Conservation (phyloP, 1,140 invertebrate genomes). For the Dendrolimus kikuchii region DNA sequence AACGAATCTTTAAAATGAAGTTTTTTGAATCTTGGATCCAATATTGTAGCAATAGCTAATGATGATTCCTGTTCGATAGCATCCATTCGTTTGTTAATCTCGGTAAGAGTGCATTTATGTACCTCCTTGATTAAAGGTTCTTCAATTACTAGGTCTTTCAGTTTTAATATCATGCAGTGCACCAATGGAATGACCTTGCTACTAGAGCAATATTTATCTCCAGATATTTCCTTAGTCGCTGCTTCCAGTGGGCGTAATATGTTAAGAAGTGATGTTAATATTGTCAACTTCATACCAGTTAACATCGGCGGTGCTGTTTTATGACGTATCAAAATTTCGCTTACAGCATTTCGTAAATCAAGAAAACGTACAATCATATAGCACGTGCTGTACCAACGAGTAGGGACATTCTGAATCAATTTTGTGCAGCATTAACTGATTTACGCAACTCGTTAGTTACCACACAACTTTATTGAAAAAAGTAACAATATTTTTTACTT, state of each 20-base stretch:
- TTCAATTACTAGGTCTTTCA: slow-evolving; percentile 11
- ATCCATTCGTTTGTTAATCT: slow-evolving; percentile 26
- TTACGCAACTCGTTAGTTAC: too few species aligned
- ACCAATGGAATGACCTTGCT: slow-evolving; percentile 56
- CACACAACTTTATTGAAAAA: too few species aligned
- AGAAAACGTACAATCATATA: slow-evolving; percentile 53
- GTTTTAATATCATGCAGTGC: slow-evolving; percentile 37
- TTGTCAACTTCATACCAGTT: slow-evolving; percentile 30
- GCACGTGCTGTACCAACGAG: slow-evolving; percentile 44
- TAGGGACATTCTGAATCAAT: slow-evolving; percentile 31
- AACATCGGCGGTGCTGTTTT: slow-evolving; percentile 32
- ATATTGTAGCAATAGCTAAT: slow-evolving; percentile 15
- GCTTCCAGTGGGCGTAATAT: slow-evolving; percentile 43
- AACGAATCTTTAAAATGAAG: background rate
- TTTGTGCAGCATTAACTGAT: too few species aligned
- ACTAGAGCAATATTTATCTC: slow-evolving; percentile 53
- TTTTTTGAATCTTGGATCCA: slow-evolving; percentile 20
- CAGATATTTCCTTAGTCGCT: slow-evolving; percentile 53
- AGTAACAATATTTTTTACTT: too few species aligned
- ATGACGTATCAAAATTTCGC: slow-evolving; percentile 6
- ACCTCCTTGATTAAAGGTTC: slow-evolving; percentile 12
- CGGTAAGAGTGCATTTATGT: slow-evolving; percentile 8
- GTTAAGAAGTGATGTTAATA: slow-evolving; percentile 27
- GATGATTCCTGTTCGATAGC: slow-evolving; percentile 9
- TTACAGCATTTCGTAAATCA: slow-evolving; percentile 32